Base-by-base conservation (phyloP, 2,797 vertebrate genomes). In the Anguilla marmorata region DNA sequence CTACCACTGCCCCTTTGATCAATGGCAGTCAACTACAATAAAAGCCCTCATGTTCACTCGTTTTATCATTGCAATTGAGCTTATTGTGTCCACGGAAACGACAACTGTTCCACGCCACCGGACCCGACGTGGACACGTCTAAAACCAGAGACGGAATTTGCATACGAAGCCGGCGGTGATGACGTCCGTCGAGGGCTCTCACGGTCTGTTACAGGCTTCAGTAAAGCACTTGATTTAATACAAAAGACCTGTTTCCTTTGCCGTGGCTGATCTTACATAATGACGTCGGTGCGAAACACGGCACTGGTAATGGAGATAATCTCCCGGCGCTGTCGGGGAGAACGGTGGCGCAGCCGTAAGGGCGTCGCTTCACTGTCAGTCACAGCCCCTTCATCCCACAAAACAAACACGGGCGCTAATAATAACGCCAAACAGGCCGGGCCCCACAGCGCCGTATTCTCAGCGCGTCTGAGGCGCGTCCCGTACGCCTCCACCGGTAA, bases 31-130 rank as follows among this genome's bases (percentile, higher is more conserved):
- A 82, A 86, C 92, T 91, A 93, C 91, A 91, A 93, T 92, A 92
- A 93, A 94, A 94, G 92, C 90, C 92, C 93, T 94, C 92, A 93
- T 93, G 94, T 94, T 94, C 92, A 92, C 91, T 92, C 89, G 90
- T 90, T 91, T 88, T 89, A 88, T 91, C 89, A 92, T 92, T 92
- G 87, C 79, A 90, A 92, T 89, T 91, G 90, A 93, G 41, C 21
- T 94, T 94, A 95, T 95, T 94, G 93, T 95, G 93, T 92, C 94
- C 94, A 95, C 91, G 92, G 94, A 95, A 95, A 95, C 94, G 95
- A 93, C 89, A 92, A 92, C 82, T 21, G 66, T 76, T 86, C 50
- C 24, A 14, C 37, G 74, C 33, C 37, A 16, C 41, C 37, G 30
- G 74, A 79, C 33, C 48, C 5, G 48, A 5, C n/a, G 85, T 12